Evolutionary conservation across 2,113 vertebrate species (phyloP), one percentile per base, ranked within the genome.

Genomic region (Elgaria multicarinata): DNA sequence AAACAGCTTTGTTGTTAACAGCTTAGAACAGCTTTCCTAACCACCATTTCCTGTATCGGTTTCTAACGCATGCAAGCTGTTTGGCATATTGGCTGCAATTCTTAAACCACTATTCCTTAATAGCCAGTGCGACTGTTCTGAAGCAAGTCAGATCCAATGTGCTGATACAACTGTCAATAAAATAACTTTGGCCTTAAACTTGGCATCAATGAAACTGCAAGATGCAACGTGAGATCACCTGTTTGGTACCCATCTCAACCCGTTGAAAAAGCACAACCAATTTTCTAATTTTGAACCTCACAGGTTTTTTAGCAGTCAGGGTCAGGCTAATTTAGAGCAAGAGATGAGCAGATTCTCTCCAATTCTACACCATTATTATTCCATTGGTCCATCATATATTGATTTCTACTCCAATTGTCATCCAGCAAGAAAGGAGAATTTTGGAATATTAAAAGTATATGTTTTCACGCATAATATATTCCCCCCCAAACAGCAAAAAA

Each of bases 51-150:
- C 78, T 62, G 22, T 1, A 26, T 31, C 31, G 42, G 55, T 50
- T 50, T 44, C 81, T 84, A 92, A 76, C 39, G 87, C 80, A 84
- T 89, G 80, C 20, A 88, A 87, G 75, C 39, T 77, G 76, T 2
- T 79, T 80, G 83, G 81, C 55, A 67, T 39, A 36, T 0, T 76
- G 86, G 72, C 75, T 92, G 58, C 42, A 67, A 78, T 87, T 22
- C 33, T n/a, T 67, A 50, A 67, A 62, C 31, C 10, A 12, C 14
- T 76, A n/a, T 84, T 28, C 81, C 6, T 55, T 3, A 89, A 71
- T 18, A 22, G 74, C 58, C 46, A 81, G 2, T 13, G 1, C 72
- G 62, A 58, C 14, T 31, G 42, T 46, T 46, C 12, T 69, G 66
- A 10, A 53, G 22, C 4, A 64, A 46, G 76, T 66, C 26, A 24